These are phyloP conservation scores for Amiota minor DNA, from an alignment of 2,888 invertebrate species.

Conservation along the genomic window DNA sequence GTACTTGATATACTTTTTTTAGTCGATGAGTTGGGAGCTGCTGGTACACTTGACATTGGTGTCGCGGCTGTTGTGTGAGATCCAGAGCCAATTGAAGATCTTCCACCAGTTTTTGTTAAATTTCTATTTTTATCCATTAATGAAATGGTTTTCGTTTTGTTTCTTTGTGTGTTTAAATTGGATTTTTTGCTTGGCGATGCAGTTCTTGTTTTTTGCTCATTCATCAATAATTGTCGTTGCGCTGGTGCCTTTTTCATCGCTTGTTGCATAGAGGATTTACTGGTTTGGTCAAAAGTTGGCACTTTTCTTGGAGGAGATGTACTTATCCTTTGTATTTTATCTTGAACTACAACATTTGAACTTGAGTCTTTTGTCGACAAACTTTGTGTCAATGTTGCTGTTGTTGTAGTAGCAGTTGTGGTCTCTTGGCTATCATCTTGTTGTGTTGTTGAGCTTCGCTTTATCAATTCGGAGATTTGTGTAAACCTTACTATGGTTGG, in stretches of 20 bases:
- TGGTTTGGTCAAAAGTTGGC: too few species aligned
- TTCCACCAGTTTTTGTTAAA: not conserved
- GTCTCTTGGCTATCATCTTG: not conserved
- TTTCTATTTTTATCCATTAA: too few species aligned
- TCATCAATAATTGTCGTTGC: not conserved
- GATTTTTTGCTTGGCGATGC: too few species aligned
- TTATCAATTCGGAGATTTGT: slow-evolving; percentile 64
- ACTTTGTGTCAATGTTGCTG: slow-evolving; percentile 1
- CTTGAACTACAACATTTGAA: too few species aligned
- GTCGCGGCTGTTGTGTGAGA: not conserved
- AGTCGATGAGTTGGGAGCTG: not conserved
- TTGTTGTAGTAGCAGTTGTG: slow-evolving; percentile 28
- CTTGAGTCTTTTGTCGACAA: too few species aligned
- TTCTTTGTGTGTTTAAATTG: too few species aligned
- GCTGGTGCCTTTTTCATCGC: not conserved
- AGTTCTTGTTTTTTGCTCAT: not conserved
- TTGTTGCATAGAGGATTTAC: too few species aligned
- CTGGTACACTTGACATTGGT: not conserved
- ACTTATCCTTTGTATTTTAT: too few species aligned
- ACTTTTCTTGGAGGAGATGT: too few species aligned
- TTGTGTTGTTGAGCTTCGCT: slow-evolving; percentile 8
- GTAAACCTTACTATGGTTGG: slow-evolving; percentile 53
- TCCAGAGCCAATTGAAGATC: not conserved
- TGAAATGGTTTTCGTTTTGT: too few species aligned
- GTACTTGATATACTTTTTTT: slow-evolving; percentile 34